phyloP scores from a whole-genome alignment of 2,888 invertebrate genomes.

The Calameuta filiformis region DNA sequence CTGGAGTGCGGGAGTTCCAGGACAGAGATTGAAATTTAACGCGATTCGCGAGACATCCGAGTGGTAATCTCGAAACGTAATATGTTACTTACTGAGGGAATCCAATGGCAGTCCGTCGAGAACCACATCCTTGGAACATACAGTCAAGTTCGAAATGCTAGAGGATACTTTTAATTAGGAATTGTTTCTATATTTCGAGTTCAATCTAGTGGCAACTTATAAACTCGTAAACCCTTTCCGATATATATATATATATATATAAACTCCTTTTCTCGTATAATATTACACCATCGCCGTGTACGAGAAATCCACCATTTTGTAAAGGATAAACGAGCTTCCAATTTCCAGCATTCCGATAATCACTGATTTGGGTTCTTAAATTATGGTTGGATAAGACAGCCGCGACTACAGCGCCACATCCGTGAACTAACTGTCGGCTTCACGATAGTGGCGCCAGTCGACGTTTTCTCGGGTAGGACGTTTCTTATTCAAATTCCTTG shows the following conservation, averaged over 20 bases:
- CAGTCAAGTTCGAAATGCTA: background rate
- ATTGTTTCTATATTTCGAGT: background rate
- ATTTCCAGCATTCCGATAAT: no score
- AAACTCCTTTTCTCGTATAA: no score
- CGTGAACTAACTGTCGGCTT: no score
- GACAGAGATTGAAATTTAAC: slow-evolving; percentile 54
- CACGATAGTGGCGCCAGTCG: background rate
- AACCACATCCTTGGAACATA: background rate
- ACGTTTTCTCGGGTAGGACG: background rate
- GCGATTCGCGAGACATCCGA: slow-evolving; percentile 38
- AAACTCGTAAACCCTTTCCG: background rate
- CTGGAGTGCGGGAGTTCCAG: slow-evolving; percentile 17
- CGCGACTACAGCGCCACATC: no score
- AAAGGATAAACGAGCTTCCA: no score
- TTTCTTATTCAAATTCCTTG: background rate
- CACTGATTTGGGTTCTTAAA: no score
- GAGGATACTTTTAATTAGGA: background rate
- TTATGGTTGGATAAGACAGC: no score
- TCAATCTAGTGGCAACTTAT: background rate
- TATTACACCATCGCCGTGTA: no score
- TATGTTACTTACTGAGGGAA: slow-evolving; percentile 23
- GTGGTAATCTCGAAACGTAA: slow-evolving; percentile 48
- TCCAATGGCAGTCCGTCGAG: background rate
- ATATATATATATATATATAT: no score
- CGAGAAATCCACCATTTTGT: no score